These are phyloP conservation scores for Dryomyza anilis DNA, from an alignment of 2,888 invertebrate genomes.

Conservation along the genomic window DNA sequence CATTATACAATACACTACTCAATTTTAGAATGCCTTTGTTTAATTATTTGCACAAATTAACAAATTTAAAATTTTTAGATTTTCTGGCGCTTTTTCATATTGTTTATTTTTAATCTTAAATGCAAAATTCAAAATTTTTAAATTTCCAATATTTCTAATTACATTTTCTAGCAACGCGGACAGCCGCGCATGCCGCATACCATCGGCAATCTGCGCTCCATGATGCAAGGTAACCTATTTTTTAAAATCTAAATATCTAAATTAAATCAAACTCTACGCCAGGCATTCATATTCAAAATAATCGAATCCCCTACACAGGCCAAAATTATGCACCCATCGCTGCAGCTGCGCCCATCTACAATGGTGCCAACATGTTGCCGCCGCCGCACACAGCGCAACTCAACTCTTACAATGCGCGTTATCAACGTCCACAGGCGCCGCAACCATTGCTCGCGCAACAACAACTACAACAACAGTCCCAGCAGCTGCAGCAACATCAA, in stretches of 20 bases:
- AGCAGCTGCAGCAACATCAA: conserved; percentile 25
- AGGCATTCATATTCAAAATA: conserved; percentile 41
- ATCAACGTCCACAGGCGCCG: conserved; percentile 34
- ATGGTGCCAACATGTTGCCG: conserved; percentile 27
- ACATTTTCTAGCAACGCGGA: conserved; percentile 32
- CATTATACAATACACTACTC: neutral
- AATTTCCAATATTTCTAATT: no score
- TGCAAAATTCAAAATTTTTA: no score
- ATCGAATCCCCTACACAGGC: conserved; percentile 43
- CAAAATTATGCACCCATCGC: conserved; percentile 30
- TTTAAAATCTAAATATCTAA: neutral
- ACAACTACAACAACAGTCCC: neutral
- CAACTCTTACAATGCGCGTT: conserved; percentile 35
- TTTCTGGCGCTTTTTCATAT: no score
- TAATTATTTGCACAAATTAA: neutral
- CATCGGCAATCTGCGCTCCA: conserved; percentile 40
- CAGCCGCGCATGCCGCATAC: conserved; percentile 41
- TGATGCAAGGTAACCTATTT: conserved; percentile 40
- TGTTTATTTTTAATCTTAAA: no score
- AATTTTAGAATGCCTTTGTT: no score
- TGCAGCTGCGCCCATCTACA: conserved; percentile 22
- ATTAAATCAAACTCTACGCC: neutral
- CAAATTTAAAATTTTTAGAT: no score
- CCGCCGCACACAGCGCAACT: conserved; percentile 29
- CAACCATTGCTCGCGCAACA: conserved; percentile 2